Conservation (phyloP, 1,140 invertebrate genomes). For the Lithobius niger region DNA sequence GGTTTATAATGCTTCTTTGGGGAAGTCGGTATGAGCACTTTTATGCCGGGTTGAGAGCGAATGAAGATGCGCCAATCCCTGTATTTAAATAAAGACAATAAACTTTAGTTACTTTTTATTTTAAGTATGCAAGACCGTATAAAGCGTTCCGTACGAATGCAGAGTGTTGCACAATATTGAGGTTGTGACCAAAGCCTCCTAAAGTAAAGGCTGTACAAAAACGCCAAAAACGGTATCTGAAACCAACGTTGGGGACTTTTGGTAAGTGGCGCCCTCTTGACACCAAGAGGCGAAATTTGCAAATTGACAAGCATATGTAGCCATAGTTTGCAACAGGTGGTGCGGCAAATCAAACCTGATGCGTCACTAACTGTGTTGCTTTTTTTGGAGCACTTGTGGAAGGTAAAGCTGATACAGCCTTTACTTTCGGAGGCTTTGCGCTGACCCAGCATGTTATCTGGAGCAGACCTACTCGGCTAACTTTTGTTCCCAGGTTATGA, state of each 20-base stretch:
- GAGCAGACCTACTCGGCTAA: background rate
- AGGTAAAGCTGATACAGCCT: background rate
- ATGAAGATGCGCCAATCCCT: background rate
- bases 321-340: background rate
- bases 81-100: background rate
- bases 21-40: constrained; percentile 6
- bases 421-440: too few relatives aligned
- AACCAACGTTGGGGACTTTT: background rate
- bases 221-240: background rate
- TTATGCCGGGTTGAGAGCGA: background rate
- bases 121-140: too few relatives aligned
- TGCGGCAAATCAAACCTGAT: background rate
- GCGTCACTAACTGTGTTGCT: background rate
- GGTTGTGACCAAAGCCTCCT: background rate
- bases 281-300: too few relatives aligned
- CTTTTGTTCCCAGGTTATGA: background rate
- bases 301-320: background rate
- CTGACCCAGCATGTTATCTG: too few relatives aligned
- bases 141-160: background rate
- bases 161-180: background rate
- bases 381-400: background rate
- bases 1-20: background rate
- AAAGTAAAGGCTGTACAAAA: background rate
- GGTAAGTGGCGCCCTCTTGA: too few relatives aligned
- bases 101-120: background rate